Base-by-base conservation (phyloP, 2,113 vertebrate genomes). In the Anarhynchus alexandrinus region DNA sequence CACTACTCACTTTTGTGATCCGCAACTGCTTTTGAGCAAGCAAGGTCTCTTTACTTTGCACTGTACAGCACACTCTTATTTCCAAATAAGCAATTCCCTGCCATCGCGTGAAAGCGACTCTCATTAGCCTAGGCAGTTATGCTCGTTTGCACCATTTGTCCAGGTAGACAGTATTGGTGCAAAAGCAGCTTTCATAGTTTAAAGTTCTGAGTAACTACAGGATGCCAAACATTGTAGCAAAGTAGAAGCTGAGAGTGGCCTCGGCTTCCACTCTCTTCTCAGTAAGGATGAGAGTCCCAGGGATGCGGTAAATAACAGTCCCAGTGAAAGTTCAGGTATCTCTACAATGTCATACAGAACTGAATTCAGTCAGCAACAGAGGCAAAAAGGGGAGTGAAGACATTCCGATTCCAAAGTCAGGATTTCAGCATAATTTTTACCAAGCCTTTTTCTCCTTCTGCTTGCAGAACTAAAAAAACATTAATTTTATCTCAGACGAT, bases 271-370 rank as follows among this genome's bases (percentile, higher is more conserved):
- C 17, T 38, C 16, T 51, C 57, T 82, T 49, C 57, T 57, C n/a
- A 86, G 9, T 65, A 65, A 69, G n/a, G 3, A 65, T 2, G 12
- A 26, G 18, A 49, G 20, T 78, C 32, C 38, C 51, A 67, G 0
- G 0, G 51, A 58, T 5, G 3, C 1, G 2, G n/a, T 42, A 76
- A 82, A 34, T 3, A 3, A 62, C 26, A 82, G 42, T 23, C 17
- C 5, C 42, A 66, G 64, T 30, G 17, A 43, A 88, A 88, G 25
- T 58, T 73, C 34, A 67, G 23, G 23, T 67, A 80, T 64, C 36
- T 65, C 49, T 8, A 70, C 18, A 65, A 18, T 3, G 6, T 40
- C 9, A 6, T 27, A 20, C 1, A 70, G 27, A 81, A 77, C 12
- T 45, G 55, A 93, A 82, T 38, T 40, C 36, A 43, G 20, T 34